These are phyloP conservation scores for Tetragonula clypearis DNA, from an alignment of 1,140 invertebrate species.

Conservation along the genomic window DNA sequence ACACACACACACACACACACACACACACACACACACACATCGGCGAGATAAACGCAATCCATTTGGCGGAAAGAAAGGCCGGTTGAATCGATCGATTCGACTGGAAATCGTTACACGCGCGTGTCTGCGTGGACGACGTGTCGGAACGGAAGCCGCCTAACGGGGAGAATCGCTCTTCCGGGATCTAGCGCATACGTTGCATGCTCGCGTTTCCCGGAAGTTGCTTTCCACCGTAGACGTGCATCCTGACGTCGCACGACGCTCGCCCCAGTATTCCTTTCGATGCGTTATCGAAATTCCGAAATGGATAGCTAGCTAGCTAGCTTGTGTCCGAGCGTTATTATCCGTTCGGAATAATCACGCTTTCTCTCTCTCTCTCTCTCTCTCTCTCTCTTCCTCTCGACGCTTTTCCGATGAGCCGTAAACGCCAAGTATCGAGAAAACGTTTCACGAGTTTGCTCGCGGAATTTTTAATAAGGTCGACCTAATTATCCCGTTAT, in stretches of 20 bases:
- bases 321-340: neutral
- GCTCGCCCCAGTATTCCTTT: constrained; percentile 33
- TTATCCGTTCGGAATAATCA: neutral
- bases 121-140: neutral
- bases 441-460: neutral
- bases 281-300: constrained; percentile 30
- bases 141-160: neutral
- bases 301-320: neutral
- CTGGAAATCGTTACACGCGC: constrained; percentile 18
- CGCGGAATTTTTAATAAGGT: neutral
- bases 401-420: no score
- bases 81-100: neutral
- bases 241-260: neutral
- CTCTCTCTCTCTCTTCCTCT: neutral
- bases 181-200: neutral
- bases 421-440: neutral
- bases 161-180: neutral
- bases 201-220: neutral
- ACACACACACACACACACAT: no score
- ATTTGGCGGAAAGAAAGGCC: neutral
- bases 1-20: no score
- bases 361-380: neutral
- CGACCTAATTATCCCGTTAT: neutral
- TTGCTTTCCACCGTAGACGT: neutral
- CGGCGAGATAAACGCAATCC: neutral